Evolutionary conservation across 2,113 vertebrate species (phyloP).

Genomic region (Saccopteryx bilineata): DNA sequence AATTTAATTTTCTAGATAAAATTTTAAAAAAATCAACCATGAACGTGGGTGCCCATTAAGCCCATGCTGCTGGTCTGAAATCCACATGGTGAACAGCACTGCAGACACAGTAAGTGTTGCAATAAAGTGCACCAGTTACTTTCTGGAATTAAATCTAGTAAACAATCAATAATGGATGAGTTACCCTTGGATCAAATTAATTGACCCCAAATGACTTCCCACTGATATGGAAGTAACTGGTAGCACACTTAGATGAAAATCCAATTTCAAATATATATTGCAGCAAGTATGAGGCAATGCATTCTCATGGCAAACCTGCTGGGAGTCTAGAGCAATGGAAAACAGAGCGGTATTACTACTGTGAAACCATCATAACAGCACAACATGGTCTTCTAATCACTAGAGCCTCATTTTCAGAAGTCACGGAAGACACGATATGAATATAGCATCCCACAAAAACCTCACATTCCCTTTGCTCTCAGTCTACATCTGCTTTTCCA

Average conservation of each 20-base stretch:
- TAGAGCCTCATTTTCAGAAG: not conserved
- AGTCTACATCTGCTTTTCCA: not conserved
- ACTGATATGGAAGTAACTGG: constrained; percentile 60
- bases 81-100: accelerated
- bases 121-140: not conserved
- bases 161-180: constrained; percentile 55
- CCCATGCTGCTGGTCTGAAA: accelerated
- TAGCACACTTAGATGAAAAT: constrained; percentile 45
- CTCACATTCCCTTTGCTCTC: not conserved
- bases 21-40: too few relatives aligned
- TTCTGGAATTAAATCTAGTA: constrained; percentile 54
- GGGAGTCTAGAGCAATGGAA: not conserved
- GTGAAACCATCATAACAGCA: not conserved
- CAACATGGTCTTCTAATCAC: not conserved
- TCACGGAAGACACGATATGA: accelerated
- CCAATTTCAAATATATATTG: constrained; percentile 45
- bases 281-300: not conserved
- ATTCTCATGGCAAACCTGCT: not conserved
- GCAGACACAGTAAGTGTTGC: not conserved
- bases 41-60: not conserved
- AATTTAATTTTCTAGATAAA: too few relatives aligned
- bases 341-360: not conserved
- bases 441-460: not conserved
- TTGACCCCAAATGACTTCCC: constrained; percentile 56
- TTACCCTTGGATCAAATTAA: not conserved